Evolutionary conservation across 2,797 vertebrate species (phyloP), one percentile per base, ranked within the genome.

Genomic region (Gambelia wislizenii): DNA sequence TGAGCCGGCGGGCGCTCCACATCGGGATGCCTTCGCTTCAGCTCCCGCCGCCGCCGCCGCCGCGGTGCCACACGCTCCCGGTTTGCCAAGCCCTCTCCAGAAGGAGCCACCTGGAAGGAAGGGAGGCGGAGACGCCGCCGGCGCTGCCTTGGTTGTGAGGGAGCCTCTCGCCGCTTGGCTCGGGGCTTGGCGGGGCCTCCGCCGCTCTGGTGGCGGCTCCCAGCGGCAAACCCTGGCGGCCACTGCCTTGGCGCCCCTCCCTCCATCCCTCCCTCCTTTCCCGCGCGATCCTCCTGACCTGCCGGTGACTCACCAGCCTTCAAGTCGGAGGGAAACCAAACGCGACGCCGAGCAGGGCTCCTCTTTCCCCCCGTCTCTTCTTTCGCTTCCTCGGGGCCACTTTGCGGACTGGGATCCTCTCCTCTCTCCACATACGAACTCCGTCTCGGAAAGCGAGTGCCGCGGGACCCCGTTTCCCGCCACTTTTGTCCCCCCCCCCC

Each of bases 281-380:
- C 92, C 92, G 88, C 84, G 92, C 94, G 95, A 91, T 90, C 87
- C 94, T 92, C 92, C 96, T 88, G 95, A 95, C 94, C 95, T 85
- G 96, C 89, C 70, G 5, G 94, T 97, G 97, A 97, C 96, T 97
- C 97, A 97, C 96, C 97, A 97, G 96, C 83, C 85, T 84, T 89
- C 92, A 52, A 88, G 91, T 79, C 91, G 91, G 1, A 79, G 39
- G 85, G 49, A 64, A 44, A 5, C 22, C 18, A 54, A 89, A 42
- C 1, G 30, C 52, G 13, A 90, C 44, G 64, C 78, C 16, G 44
- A 10, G 83, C 82, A 86, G 79, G 87, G 64, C 33, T 6, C 49
- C 67, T 89, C 10, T 83, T 61, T 75, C 76, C 49, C 77, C 47
- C 64, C 4, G 13, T 7, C 90, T 33, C 20, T 20, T 54, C 25